Base-by-base conservation (phyloP, 2,888 invertebrate genomes). In the Trichogramma dendrolimi region DNA sequence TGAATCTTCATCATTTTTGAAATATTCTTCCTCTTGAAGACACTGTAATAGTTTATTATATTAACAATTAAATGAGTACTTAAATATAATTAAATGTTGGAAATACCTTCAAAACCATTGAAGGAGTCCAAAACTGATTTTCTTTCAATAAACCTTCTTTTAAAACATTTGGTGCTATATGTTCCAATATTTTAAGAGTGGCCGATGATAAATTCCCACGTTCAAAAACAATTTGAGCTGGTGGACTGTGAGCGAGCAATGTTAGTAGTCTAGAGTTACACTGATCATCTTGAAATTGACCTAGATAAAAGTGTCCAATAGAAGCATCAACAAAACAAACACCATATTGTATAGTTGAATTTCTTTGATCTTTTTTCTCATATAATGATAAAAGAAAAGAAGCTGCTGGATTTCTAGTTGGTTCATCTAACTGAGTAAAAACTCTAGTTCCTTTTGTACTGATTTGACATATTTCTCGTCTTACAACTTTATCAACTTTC, bases 321-420 rank as follows among this genome's bases (percentile, higher is more conserved):
- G 96, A 91, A 0, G 96, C 94, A 76, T 99, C 98, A 58, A 97
- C 84, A 78, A 97, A 96, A 75, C 96, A 95, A 2, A 98, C 87
- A 5, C 96, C 96, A 77, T 89, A 91, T 7, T 83, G 81, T 60
- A 84, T 84, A n/a, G 73, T 73, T 0, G 79, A 80, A 14, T 80
- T 80, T 14, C 77, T 79, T 59, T 82, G 64, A 66, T 79, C 73
- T 71, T 79, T 67, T 83, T 88, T 88, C 79, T 96, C 95, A 49
- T 87, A 84, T 39, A 98, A 79, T 0, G 94, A 89, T 70, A 94
- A 79, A 79, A 98, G 85, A 75, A 88, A 91, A 64, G 83, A 84
- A 0, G 87, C 84, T 51, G 82, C 79, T 4, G 89, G 81, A 66
- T 87, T 83, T 55, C 85, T 82, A 0, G 89, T 86, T 39, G 90